phyloP scores from a whole-genome alignment of 2,113 vertebrate genomes.

The Pterocles orientalis region DNA sequence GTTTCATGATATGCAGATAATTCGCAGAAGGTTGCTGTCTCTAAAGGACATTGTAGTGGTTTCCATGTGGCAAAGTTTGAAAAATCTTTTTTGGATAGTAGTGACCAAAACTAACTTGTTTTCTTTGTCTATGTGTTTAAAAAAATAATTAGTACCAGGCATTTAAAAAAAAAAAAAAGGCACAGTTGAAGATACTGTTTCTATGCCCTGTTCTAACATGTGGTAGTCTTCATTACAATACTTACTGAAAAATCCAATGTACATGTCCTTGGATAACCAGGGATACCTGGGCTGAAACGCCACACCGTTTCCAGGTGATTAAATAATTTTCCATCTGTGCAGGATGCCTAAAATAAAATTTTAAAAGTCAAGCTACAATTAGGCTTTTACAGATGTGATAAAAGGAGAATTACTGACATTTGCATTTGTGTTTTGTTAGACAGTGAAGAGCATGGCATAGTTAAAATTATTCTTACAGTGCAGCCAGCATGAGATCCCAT shows the following conservation, averaged over 20 bases:
- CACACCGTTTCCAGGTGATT: conserved; percentile 94
- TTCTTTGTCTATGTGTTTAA: not conserved
- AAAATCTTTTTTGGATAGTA: not conserved
- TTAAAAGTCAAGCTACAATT: not conserved
- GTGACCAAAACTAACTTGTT: not conserved
- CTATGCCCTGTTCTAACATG: not conserved
- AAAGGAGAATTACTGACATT: not conserved
- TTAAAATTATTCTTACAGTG: not conserved
- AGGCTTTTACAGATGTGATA: not conserved
- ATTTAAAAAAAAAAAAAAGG: not conserved
- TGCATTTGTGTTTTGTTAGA: not conserved
- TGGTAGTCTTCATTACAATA: not conserved
- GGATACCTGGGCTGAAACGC: conserved; percentile 94
- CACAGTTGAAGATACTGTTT: not conserved
- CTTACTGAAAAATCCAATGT: conserved; percentile 95
- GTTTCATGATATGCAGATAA: fast-evolving
- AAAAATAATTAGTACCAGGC: not conserved
- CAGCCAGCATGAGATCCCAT: not conserved
- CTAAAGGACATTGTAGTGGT: not conserved
- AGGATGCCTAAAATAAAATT: conserved; percentile 82
- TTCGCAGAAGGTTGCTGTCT: not conserved
- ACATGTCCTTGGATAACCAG: conserved; percentile 92
- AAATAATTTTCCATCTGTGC: conserved; percentile 92
- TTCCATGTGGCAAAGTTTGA: not conserved
- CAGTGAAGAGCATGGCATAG: not conserved